Conservation (phyloP, 2,888 invertebrate genomes). For the Harpalus rufipes region DNA sequence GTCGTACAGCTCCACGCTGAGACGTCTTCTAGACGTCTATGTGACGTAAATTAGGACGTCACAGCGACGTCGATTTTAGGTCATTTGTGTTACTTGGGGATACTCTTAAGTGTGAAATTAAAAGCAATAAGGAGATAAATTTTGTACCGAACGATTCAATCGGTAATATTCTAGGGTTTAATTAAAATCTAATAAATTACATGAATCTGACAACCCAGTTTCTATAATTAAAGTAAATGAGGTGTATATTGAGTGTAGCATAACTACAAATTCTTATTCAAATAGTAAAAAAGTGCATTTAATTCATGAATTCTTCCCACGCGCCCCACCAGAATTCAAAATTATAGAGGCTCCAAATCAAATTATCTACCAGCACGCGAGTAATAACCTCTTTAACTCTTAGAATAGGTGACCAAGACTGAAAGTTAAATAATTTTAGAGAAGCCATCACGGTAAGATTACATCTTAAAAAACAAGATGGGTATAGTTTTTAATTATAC, state of each 20-base stretch:
- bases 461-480: constrained; percentile 47
- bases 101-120: no score
- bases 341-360: constrained; percentile 65
- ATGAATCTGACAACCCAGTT: no score
- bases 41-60: no score
- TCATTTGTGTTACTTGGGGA: no score
- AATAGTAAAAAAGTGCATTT: neutral
- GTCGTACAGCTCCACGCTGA: no score
- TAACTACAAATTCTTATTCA: constrained; percentile 4
- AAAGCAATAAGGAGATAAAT: no score
- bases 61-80: no score
- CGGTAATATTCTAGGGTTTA: no score
- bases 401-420: constrained; percentile 69
- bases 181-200: no score
- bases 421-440: constrained; percentile 68
- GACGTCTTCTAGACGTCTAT: no score
- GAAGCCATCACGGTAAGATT: constrained; percentile 69
- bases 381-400: constrained; percentile 69
- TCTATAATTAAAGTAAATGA: constrained; percentile 71
- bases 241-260: constrained; percentile 50
- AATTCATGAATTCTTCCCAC: constrained; percentile 16
- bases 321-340: neutral
- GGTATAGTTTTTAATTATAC: neutral
- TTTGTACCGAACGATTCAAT: no score
- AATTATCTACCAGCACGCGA: constrained; percentile 68